Conservation (phyloP, 2,113 vertebrate genomes). For the Sus scrofa region DNA sequence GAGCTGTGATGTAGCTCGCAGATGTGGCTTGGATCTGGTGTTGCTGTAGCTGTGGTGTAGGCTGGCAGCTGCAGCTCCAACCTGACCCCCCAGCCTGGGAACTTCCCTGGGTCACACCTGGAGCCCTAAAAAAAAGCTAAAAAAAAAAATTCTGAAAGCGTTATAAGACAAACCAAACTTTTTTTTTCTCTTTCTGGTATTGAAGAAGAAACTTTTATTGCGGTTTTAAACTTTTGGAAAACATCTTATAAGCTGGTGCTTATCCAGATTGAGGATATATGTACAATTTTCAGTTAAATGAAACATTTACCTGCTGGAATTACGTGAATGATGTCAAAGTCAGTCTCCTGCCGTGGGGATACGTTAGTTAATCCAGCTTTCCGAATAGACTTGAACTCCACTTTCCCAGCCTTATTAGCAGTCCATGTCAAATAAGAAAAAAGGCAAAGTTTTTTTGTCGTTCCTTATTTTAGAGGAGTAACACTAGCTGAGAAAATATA, state of each 20-base stretch:
- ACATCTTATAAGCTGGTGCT: background rate
- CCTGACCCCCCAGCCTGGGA: too few species aligned
- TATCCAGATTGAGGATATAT: background rate
- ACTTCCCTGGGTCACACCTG: too few species aligned
- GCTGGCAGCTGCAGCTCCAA: too few species aligned
- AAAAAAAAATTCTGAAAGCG: background rate
- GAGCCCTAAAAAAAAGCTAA: too few species aligned
- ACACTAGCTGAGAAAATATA: background rate
- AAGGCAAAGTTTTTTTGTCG: background rate
- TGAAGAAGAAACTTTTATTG: constrained; percentile 12
- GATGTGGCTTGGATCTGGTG: too few species aligned
- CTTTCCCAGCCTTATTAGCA: background rate
- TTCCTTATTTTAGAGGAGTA: background rate
- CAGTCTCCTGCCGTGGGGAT: background rate
- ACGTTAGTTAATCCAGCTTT: background rate
- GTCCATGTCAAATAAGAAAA: background rate
- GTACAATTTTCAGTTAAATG: background rate
- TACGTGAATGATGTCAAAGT: background rate
- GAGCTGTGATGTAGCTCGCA: too few species aligned
- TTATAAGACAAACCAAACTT: background rate
- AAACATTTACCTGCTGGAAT: background rate
- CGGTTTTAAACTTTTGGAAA: background rate
- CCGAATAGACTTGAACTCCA: background rate
- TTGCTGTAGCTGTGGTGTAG: too few species aligned
- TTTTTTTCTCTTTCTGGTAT: background rate